A percentile compares a stretch with the other conserved stretches of the same genome.
Evolutionary conservation across 2,888 invertebrate species (phyloP).

Genomic region (Scaptomyza flava): DNA sequence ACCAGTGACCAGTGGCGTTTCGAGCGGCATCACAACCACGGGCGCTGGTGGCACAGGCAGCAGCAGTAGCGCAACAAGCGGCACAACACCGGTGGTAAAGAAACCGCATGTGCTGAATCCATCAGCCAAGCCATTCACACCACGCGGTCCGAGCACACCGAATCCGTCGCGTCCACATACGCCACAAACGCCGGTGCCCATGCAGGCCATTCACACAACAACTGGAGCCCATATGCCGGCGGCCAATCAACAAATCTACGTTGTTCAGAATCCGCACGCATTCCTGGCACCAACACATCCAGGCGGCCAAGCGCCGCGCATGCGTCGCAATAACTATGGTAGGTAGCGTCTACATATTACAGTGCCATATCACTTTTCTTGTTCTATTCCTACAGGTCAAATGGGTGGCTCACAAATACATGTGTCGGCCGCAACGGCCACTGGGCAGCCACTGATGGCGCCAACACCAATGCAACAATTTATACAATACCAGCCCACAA

Average conservation of each 20-base stretch:
- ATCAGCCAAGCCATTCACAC: conserved; percentile 94
- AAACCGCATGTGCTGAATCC: conserved; percentile 93
- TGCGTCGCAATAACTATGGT: conserved; percentile 84
- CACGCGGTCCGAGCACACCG: conserved; percentile 88
- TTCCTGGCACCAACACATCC: conserved; percentile 83
- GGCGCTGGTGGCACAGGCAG: conserved; percentile 24
- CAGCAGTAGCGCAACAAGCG: conserved; percentile 43
- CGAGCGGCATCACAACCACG: conserved; percentile 14
- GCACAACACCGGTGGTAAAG: conserved; percentile 77
- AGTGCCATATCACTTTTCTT: neutral
- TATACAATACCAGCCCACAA: conserved; percentile 88
- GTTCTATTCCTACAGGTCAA: conserved; percentile 80
- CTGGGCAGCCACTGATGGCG: conserved; percentile 93
- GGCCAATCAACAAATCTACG: conserved; percentile 82
- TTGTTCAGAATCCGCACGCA: conserved; percentile 82
- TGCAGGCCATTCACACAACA: conserved; percentile 81
- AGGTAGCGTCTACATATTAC: conserved; percentile 27
- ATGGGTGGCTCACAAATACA: conserved; percentile 90
- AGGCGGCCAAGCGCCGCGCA: conserved; percentile 81
- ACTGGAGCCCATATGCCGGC: conserved; percentile 80
- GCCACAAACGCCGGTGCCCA: conserved; percentile 90
- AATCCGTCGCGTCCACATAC: conserved; percentile 91
- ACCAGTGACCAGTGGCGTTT: conserved; percentile 25
- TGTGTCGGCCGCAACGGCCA: conserved; percentile 87
- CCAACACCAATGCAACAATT: conserved; percentile 91